These are phyloP conservation scores for Drosophila arawakana DNA, from an alignment of 1,140 invertebrate genomes.

Conservation along the genomic window DNA sequence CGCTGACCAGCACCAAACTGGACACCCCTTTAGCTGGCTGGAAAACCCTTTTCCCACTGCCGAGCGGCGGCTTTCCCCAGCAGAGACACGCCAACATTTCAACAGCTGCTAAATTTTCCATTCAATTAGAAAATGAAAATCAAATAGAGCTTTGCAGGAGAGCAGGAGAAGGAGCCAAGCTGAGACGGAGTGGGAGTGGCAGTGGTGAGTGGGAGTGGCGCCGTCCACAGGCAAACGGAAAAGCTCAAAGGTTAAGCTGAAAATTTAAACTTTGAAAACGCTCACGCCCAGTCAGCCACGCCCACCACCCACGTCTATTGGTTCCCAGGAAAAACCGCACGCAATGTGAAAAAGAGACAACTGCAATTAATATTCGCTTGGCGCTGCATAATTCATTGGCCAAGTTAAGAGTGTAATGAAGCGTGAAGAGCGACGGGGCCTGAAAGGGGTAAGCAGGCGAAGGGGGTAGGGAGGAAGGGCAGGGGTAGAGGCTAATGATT, in stretches of 20 bases:
- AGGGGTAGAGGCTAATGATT: slow-evolving; percentile 12
- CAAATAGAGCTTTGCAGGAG: slow-evolving; percentile 66
- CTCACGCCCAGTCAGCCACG: slow-evolving; percentile 48
- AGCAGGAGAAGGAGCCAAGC: background rate
- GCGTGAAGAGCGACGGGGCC: background rate
- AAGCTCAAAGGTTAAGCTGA: slow-evolving; percentile 77
- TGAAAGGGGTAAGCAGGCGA: background rate
- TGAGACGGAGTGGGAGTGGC: background rate
- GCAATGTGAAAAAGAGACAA: slow-evolving; percentile 53
- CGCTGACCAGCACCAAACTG: slow-evolving; percentile 13
- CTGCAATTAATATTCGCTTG: slow-evolving; percentile 60
- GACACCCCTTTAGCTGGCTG: background rate
- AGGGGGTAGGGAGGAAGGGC: background rate
- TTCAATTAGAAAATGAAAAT: slow-evolving; percentile 80
- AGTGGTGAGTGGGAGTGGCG: background rate
- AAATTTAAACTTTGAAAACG: slow-evolving; percentile 76
- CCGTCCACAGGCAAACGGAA: slow-evolving; percentile 39
- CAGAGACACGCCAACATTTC: slow-evolving; percentile 34
- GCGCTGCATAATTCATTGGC: slow-evolving; percentile 45
- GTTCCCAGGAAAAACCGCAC: slow-evolving; percentile 39
- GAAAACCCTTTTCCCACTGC: background rate
- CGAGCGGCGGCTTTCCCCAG: background rate
- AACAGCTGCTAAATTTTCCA: slow-evolving; percentile 78
- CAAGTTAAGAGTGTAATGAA: slow-evolving; percentile 11
- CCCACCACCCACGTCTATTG: slow-evolving; percentile 28